Evolutionary conservation across 2,888 invertebrate genomes (phyloP), one percentile per base, ranked within the genome.

Genomic region (Drosophila siamana): DNA sequence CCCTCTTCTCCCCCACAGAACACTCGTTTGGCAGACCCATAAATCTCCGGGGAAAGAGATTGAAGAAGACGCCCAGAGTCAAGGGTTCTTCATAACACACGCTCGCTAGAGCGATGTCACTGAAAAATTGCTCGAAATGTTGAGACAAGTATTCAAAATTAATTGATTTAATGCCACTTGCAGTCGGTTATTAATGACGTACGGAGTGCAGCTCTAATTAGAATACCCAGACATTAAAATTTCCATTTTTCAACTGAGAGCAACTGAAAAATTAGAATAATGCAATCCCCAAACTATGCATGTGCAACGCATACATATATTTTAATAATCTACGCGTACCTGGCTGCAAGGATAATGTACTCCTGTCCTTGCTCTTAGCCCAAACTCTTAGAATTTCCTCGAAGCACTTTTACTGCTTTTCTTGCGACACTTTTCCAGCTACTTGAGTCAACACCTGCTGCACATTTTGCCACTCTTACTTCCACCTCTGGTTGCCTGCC

Each of bases 121-220:
- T 86, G 89, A 84, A 86, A 86, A 84, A 88, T 88, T 83, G 77
- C 66, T 52, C 41, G 50, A 64, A 86, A 88, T 83, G 87, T 84
- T 86, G 77, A 88, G 72, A 78, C 77, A 88, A 86, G 80, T 81
- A 89, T 84, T 75, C 78, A 83, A 88, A 86, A 86, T 89, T 88
- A 86, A 86, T 89, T 86, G 85, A 85, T 85, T 85, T 89, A 87
- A 77, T 79, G 79, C 85, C 74, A 63, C 59, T 59, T 52, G 77
- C 66, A 68, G 61, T 71, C 56, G 83, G 69, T 75, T 86, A 86
- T 86, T 89, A 88, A 86, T 86, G 89, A 88, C 80, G 74, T 74
- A 66, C 63, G 68, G 79, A 86, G 78, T 74, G 75, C 70, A 71
- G 76, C 69, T 77, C 88, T 88, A 89, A 86, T 86, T 86, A 86